phyloP scores from a whole-genome alignment of 2,113 vertebrate species.

The Microtus richardsoni region DNA sequence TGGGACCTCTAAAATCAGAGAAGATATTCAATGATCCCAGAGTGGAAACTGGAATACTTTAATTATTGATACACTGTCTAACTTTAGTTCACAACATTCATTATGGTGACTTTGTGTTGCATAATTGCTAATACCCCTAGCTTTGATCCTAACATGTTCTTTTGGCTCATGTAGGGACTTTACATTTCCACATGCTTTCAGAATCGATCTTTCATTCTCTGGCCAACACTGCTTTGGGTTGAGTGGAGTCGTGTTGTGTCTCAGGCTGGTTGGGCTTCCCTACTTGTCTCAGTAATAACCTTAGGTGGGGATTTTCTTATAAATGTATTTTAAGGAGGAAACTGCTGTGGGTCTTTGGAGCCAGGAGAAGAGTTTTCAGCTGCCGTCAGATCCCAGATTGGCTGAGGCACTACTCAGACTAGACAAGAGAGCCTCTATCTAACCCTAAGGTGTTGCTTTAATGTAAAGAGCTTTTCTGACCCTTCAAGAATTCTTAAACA shows the following conservation, averaged over 20 bases:
- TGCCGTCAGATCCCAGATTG: background rate
- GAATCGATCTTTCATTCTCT: background rate
- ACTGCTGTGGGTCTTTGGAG: background rate
- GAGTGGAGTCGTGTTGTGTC: background rate
- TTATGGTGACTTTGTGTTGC: background rate
- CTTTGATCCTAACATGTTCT: background rate
- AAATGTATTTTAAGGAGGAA: background rate
- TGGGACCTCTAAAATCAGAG: background rate
- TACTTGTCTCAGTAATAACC: background rate
- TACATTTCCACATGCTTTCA: background rate
- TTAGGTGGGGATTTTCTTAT: background rate
- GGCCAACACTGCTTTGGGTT: background rate
- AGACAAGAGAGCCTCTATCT: background rate
- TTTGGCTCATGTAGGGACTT: background rate
- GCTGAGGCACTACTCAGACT: background rate
- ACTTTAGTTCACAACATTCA: background rate
- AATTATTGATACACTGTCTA: background rate
- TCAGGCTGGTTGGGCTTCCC: background rate
- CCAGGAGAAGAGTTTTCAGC: background rate
- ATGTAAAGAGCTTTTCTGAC: background rate
- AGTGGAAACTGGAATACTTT: background rate
- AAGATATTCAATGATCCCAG: background rate
- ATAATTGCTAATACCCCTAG: too few species aligned
- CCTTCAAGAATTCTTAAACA: background rate
- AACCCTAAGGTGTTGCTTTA: background rate